phyloP scores from a whole-genome alignment of 1,140 invertebrate species.

The Ceratina australensis region DNA sequence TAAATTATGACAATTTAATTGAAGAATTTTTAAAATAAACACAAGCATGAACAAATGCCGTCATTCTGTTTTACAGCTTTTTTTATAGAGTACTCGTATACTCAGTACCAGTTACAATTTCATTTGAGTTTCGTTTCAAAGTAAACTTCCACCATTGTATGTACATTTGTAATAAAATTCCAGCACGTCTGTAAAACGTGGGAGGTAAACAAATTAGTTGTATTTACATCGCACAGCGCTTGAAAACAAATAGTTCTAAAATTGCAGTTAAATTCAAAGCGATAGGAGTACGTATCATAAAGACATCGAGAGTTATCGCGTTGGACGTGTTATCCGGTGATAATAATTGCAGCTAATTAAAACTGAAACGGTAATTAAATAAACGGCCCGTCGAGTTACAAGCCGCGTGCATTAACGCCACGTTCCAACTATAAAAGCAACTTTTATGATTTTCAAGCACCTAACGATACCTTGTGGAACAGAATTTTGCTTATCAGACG shows the following conservation, averaged over 20 bases:
- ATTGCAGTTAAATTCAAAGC: neutral
- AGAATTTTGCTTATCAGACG: conserved; percentile 37
- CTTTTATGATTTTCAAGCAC: conserved; percentile 40
- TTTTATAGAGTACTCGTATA: no score
- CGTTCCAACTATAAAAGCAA: conserved; percentile 31
- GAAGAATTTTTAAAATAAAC: no score
- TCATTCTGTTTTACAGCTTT: no score
- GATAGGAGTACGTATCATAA: neutral
- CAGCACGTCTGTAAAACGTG: no score
- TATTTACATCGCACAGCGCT: no score
- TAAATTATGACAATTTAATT: no score
- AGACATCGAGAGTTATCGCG: neutral
- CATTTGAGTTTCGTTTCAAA: no score
- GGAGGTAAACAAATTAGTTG: no score
- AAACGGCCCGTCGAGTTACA: conserved; percentile 12
- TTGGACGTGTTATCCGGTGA: conserved; percentile 11
- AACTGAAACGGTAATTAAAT: conserved; percentile 34
- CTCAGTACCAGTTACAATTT: no score
- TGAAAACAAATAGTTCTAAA: neutral
- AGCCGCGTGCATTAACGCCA: conserved; percentile 15
- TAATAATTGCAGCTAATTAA: conserved; percentile 34
- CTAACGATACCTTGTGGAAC: conserved; percentile 39
- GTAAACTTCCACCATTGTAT: no score
- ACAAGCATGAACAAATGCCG: no score
- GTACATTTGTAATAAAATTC: no score